Percentiles rank a stretch among this genome's conserved stretches.
phyloP scores from a whole-genome alignment of 1,140 invertebrate genomes.

The Plectrocnemia conspersa region DNA sequence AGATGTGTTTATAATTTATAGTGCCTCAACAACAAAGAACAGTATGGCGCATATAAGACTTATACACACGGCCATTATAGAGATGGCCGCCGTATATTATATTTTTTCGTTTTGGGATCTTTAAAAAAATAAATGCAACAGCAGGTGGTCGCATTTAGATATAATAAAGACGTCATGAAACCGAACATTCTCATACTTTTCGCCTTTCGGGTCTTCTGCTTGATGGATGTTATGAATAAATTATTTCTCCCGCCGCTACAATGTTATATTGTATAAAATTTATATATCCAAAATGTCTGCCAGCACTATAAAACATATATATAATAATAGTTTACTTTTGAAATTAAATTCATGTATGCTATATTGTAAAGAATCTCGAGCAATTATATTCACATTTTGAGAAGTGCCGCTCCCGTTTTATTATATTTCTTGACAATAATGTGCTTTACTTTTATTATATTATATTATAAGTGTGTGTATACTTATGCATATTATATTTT shows the following conservation, averaged over 20 bases:
- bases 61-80: slow-evolving; percentile 15
- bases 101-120: slow-evolving; percentile 19
- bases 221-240: slow-evolving; percentile 28
- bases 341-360: too few species aligned
- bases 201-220: slow-evolving; percentile 18
- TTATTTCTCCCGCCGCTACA: slow-evolving; percentile 19
- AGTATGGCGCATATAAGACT: slow-evolving; percentile 1
- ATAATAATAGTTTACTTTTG: too few species aligned
- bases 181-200: slow-evolving; percentile 26
- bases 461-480: slow-evolving; percentile 4
- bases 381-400: too few species aligned
- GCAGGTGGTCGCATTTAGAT: slow-evolving; percentile 31
- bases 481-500: too few species aligned
- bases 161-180: slow-evolving; percentile 34
- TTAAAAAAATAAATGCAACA: slow-evolving; percentile 22
- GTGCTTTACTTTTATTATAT: neutral
- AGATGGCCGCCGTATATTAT: slow-evolving; percentile 13
- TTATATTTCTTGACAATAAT: neutral
- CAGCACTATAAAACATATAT: too few species aligned
- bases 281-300: too few species aligned
- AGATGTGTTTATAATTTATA: slow-evolving; percentile 15
- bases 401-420: too few species aligned
- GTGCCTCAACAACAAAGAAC: slow-evolving; percentile 10
- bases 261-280: neutral
- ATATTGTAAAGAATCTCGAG: too few species aligned